These are phyloP conservation scores for Aspidoscelis tigris DNA, from an alignment of 2,113 vertebrate genomes.

Conservation along the genomic window DNA sequence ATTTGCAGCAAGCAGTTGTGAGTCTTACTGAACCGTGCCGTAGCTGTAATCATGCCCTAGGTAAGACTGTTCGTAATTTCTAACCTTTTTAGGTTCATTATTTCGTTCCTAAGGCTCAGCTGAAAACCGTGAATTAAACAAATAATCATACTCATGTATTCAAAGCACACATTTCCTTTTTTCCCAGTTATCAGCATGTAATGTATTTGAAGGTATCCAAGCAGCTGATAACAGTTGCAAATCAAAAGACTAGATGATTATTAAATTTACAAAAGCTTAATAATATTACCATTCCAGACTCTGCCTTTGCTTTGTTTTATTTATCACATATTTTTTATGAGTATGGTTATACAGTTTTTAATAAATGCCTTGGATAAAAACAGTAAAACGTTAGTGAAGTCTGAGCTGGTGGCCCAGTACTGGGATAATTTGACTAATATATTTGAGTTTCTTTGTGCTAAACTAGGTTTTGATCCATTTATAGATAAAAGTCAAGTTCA, in stretches of 20 bases:
- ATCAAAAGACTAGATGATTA: neutral
- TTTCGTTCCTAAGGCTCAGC: neutral
- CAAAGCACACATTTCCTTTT: neutral
- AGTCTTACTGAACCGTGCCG: conserved; percentile 93
- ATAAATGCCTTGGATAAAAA: neutral
- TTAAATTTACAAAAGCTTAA: neutral
- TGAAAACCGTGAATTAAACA: neutral
- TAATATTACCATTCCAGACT: neutral
- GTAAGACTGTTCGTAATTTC: conserved; percentile 72
- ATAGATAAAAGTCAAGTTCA: too few species aligned
- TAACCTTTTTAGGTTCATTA: neutral
- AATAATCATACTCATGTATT: neutral
- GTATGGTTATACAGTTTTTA: neutral
- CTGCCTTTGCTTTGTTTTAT: too few species aligned
- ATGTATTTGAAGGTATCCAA: neutral
- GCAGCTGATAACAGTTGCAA: neutral
- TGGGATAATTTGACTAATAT: too few species aligned
- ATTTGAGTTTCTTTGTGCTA: too few species aligned
- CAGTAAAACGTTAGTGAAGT: neutral
- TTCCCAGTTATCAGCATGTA: neutral
- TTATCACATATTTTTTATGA: too few species aligned
- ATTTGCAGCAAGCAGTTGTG: conserved; percentile 84
- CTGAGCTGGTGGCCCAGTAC: too few species aligned
- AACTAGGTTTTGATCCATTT: too few species aligned
- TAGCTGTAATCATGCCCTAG: conserved; percentile 92